A percentile compares a stretch with the other conserved stretches of the same genome.
phyloP scores from a whole-genome alignment of 2,888 invertebrate genomes.

The Brachypalpus laphriformis region DNA sequence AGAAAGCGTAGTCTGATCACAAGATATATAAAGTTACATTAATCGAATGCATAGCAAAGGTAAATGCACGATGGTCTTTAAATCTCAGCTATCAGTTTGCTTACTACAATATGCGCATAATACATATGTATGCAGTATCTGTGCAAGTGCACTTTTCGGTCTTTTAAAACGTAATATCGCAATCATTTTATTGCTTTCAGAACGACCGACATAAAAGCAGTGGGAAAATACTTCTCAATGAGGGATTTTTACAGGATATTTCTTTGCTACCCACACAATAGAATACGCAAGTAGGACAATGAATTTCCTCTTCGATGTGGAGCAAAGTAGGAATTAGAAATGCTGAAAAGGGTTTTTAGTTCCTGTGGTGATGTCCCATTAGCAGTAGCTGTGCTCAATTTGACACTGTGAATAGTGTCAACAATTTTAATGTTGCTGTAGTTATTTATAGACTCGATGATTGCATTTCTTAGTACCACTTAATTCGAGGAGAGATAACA shows the following conservation, averaged over 20 bases:
- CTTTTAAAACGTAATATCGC: conserved; percentile 28
- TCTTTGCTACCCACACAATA: conserved; percentile 3
- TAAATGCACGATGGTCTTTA: too few relatives aligned
- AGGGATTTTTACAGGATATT: conserved; percentile 68
- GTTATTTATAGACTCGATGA: neutral
- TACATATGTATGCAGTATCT: conserved; percentile 6
- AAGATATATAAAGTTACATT: too few relatives aligned
- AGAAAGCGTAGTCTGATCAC: too few relatives aligned
- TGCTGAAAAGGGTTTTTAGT: conserved; percentile 45
- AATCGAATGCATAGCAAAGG: too few relatives aligned
- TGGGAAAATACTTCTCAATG: conserved; percentile 18
- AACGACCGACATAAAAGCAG: conserved; percentile 53
- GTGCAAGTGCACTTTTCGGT: conserved; percentile 35
- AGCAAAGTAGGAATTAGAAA: conserved; percentile 53
- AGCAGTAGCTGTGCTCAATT: neutral
- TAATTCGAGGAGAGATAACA: neutral
- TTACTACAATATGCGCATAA: too few relatives aligned
- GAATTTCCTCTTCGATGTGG: conserved; percentile 59
- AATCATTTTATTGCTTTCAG: conserved; percentile 49
- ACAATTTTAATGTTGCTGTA: neutral
- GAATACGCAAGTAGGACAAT: conserved; percentile 66
- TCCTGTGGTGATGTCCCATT: too few relatives aligned
- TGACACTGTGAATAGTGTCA: neutral
- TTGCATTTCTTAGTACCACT: neutral
- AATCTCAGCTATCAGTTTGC: too few relatives aligned